phyloP scores from a whole-genome alignment of 2,888 invertebrate species.

The Antitype chi region DNA sequence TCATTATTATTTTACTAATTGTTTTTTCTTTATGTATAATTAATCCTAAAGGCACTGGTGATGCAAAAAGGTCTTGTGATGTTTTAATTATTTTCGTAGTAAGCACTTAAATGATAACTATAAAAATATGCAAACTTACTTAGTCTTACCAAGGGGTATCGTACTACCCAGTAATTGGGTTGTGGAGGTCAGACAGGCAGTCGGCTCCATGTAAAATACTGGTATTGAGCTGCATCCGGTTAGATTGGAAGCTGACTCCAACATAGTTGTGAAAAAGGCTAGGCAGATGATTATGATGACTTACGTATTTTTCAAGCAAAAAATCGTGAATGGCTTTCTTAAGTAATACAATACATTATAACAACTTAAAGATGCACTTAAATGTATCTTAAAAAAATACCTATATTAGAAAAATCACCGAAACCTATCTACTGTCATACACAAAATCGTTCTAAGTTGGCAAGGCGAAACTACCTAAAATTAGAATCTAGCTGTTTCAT shows the following conservation, averaged over 20 bases:
- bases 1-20: not conserved
- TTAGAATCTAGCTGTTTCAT: not conserved
- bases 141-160: too few relatives aligned
- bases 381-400: not conserved
- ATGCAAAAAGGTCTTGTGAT: not conserved
- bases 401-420: not conserved
- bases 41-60: not conserved
- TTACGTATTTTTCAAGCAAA: not conserved
- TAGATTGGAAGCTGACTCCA: too few relatives aligned
- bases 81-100: not conserved
- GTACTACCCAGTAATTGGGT: too few relatives aligned
- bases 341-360: too few relatives aligned
- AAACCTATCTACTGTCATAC: not conserved
- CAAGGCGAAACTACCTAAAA: not conserved
- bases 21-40: not conserved
- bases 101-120: not conserved
- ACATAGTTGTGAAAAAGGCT: too few relatives aligned
- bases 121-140: not conserved
- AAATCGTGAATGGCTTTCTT: not conserved
- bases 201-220: too few relatives aligned
- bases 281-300: too few relatives aligned
- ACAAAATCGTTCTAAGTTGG: not conserved
- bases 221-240: too few relatives aligned
- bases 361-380: not conserved
- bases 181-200: too few relatives aligned